Percentiles rank a stretch among this genome's conserved stretches.
These are phyloP conservation scores for Timema podura DNA, from an alignment of 2,888 invertebrate genomes.

Conservation along the genomic window DNA sequence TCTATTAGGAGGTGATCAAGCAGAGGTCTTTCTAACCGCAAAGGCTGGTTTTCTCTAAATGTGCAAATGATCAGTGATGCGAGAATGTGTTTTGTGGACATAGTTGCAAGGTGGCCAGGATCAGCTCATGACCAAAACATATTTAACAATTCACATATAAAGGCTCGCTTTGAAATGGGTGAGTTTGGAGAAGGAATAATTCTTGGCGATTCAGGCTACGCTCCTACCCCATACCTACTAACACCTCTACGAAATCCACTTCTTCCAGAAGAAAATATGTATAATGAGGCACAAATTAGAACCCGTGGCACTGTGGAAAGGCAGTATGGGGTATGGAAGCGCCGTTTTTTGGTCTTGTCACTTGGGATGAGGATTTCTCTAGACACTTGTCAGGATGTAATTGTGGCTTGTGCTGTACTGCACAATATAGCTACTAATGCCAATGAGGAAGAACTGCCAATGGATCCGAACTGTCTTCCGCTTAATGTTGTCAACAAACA, in stretches of 20 bases:
- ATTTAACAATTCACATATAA: too few species aligned
- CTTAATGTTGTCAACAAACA: too few species aligned
- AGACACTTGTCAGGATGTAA: slow-evolving; percentile 15
- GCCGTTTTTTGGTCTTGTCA: slow-evolving; percentile 32
- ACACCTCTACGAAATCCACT: too few species aligned
- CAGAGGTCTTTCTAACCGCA: slow-evolving; percentile 19
- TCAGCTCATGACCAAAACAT: too few species aligned
- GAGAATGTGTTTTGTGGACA: not conserved
- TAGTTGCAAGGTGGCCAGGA: too few species aligned
- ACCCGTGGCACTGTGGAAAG: slow-evolving; percentile 17
- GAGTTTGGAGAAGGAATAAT: too few species aligned
- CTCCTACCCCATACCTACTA: too few species aligned
- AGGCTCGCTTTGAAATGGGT: too few species aligned
- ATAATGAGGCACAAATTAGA: too few species aligned
- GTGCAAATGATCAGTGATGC: slow-evolving; percentile 17
- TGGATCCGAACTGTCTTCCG: too few species aligned
- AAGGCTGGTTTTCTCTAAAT: slow-evolving; percentile 18
- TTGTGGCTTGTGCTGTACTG: slow-evolving; percentile 21
- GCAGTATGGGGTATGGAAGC: slow-evolving; percentile 37
- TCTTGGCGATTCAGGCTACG: too few species aligned
- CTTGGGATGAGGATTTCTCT: slow-evolving; percentile 26
- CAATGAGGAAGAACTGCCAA: slow-evolving; percentile 3
- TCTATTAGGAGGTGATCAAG: not conserved
- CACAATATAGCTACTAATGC: slow-evolving; percentile 16
- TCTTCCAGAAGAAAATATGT: too few species aligned